A percentile compares a stretch with the other conserved stretches of the same genome.
These are phyloP conservation scores for Ictalurus punctatus DNA, from an alignment of 2,113 vertebrate genomes.

Conservation along the genomic window DNA sequence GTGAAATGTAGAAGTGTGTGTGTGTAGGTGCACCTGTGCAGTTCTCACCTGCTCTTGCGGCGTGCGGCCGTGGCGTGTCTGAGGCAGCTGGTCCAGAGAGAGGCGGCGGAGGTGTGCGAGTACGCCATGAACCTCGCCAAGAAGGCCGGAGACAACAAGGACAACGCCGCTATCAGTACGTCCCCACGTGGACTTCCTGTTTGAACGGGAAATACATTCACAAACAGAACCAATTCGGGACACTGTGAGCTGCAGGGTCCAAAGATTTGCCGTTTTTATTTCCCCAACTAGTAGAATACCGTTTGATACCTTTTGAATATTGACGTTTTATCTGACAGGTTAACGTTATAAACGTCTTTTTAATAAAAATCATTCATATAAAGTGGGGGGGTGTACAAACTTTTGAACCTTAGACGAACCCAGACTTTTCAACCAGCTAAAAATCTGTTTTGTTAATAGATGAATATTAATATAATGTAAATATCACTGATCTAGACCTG, in stretches of 20 bases:
- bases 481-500: slow-evolving; percentile 73
- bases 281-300: neutral
- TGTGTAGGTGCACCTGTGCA: slow-evolving; percentile 92
- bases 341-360: neutral
- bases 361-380: neutral
- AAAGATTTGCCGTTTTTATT: neutral
- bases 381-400: neutral
- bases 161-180: slow-evolving; percentile 83
- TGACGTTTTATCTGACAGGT: neutral
- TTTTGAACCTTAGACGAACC: neutral
- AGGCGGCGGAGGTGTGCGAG: slow-evolving; percentile 95
- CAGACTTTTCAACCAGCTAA: neutral
- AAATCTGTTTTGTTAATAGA: neutral
- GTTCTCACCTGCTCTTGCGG: slow-evolving; percentile 91
- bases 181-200: slow-evolving; percentile 43
- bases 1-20: neutral
- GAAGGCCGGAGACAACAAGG: slow-evolving; percentile 83
- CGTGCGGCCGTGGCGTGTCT: slow-evolving; percentile 94
- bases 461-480: too few relatives aligned
- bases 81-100: slow-evolving; percentile 92
- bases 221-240: neutral
- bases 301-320: neutral
- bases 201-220: neutral
- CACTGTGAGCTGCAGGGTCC: neutral
- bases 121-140: slow-evolving; percentile 96